Evolutionary conservation across 2,888 invertebrate genomes (phyloP).

Genomic region (Hartigia nigra): DNA sequence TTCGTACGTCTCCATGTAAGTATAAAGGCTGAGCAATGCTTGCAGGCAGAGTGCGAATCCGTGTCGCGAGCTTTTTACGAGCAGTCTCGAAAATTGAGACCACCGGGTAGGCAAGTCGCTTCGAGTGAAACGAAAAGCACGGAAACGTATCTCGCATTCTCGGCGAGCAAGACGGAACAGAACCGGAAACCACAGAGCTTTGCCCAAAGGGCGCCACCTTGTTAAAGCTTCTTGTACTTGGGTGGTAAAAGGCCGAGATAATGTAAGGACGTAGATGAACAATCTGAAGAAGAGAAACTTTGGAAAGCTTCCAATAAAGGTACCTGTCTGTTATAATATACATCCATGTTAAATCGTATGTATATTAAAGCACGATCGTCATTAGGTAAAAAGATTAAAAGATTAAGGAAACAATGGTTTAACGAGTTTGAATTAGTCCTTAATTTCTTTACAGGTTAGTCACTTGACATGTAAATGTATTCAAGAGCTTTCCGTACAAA

Average conservation of each 20-base stretch:
- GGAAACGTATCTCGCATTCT: conserved; percentile 19
- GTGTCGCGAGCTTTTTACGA: conserved; percentile 42
- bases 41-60: conserved; percentile 48
- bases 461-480: not conserved
- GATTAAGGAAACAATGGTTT: not conserved
- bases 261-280: not conserved
- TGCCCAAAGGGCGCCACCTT: not conserved
- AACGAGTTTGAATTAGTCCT: not conserved
- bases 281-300: not conserved
- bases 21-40: not conserved
- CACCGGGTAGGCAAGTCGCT: conserved; percentile 25
- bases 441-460: not conserved
- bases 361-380: not conserved
- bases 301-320: not conserved
- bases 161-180: conserved; percentile 10
- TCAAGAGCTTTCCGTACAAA: not conserved
- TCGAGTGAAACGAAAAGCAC: conserved; percentile 29
- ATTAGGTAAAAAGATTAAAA: not conserved
- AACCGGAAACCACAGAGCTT: conserved; percentile 12
- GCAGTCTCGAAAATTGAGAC: conserved; percentile 37
- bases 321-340: not conserved
- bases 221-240: not conserved
- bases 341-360: not conserved
- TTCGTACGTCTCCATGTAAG: not conserved
- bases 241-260: not conserved